phyloP scores from a whole-genome alignment of 1,140 invertebrate genomes.

The Cydia amplana region DNA sequence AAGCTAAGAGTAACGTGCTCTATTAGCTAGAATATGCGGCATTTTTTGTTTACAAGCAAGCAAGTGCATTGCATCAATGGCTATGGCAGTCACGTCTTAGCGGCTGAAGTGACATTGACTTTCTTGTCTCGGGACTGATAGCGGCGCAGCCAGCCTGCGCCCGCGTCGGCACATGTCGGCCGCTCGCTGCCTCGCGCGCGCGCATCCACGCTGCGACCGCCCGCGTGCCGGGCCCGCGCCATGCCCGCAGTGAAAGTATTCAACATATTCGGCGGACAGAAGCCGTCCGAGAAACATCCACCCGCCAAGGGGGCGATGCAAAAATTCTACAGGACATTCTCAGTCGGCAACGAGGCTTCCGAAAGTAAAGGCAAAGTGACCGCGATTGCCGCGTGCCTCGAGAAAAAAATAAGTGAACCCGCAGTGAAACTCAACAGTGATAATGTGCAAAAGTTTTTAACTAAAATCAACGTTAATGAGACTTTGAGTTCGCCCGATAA shows the following conservation, averaged over 20 bases:
- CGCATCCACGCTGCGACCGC: constrained; percentile 65
- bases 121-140: constrained; percentile 62
- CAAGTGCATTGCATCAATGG: constrained; percentile 42
- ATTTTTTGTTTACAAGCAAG: constrained; percentile 30
- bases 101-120: constrained; percentile 69
- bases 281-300: constrained; percentile 69
- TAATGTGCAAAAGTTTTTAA: constrained; percentile 65
- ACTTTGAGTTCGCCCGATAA: constrained; percentile 51
- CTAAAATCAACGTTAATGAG: constrained; percentile 58
- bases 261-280: constrained; percentile 75
- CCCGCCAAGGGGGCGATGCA: constrained; percentile 65
- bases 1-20: constrained; percentile 1
- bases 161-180: constrained; percentile 58
- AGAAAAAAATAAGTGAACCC: constrained; percentile 70
- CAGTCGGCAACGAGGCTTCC: constrained; percentile 63
- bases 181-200: constrained; percentile 68
- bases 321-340: constrained; percentile 79
- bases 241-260: constrained; percentile 80
- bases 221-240: constrained; percentile 68
- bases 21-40: not conserved
- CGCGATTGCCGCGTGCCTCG: constrained; percentile 70
- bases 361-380: constrained; percentile 73
- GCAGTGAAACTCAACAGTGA: constrained; percentile 61
- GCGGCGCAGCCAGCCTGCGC: constrained; percentile 38
- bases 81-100: constrained; percentile 49